Conservation (phyloP, 2,113 vertebrate species). For the Amblyornis subalaris region DNA sequence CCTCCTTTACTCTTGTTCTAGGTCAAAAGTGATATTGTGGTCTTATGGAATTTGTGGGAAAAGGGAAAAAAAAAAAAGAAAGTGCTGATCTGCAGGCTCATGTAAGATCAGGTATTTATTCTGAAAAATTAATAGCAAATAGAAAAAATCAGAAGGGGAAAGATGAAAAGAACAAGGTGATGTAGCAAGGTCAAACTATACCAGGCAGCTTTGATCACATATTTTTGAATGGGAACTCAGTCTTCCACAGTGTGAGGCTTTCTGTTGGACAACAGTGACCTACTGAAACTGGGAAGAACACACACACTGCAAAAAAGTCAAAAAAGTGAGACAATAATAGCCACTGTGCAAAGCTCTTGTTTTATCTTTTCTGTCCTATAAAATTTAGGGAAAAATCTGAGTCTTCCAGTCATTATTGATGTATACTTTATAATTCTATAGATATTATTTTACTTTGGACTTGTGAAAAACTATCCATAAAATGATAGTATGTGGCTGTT, state of each 20-base stretch:
- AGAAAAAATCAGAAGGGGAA: not conserved
- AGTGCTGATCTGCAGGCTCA: not conserved
- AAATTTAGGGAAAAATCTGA: not conserved
- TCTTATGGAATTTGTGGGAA: not conserved
- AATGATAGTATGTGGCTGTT: accelerated
- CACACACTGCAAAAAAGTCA: not conserved
- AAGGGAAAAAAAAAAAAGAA: accelerated
- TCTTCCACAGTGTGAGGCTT: not conserved
- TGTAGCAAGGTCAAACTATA: not conserved
- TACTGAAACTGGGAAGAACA: not conserved
- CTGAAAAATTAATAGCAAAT: not conserved
- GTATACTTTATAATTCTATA: not conserved
- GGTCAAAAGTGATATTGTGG: not conserved
- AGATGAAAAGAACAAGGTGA: not conserved
- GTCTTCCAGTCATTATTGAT: not conserved
- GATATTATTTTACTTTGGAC: not conserved
- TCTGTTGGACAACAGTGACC: not conserved
- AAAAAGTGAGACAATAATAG: not conserved
- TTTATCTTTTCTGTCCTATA: not conserved
- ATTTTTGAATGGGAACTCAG: not conserved
- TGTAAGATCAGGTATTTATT: not conserved
- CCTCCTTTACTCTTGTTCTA: not conserved
- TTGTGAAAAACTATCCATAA: not conserved
- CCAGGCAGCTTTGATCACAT: not conserved
- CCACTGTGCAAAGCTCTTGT: not conserved